Percentiles rank a stretch among this genome's conserved stretches.
These are phyloP conservation scores for Tragulus kanchil DNA, from an alignment of 2,113 vertebrate species.

Conservation along the genomic window DNA sequence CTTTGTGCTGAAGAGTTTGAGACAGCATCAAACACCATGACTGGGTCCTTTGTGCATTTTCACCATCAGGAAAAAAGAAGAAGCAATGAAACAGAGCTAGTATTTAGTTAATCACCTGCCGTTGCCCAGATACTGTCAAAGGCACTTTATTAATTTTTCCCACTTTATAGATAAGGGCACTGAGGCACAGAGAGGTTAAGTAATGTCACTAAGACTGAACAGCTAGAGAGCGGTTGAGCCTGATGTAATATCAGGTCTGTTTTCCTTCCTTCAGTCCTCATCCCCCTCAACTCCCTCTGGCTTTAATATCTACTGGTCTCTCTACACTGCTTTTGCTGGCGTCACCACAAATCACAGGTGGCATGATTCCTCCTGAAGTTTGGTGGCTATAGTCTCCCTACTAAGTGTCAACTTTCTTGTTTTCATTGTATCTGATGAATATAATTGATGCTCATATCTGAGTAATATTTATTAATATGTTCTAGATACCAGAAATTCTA, in stretches of 20 bases:
- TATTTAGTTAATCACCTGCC: not conserved
- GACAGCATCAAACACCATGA: accelerated
- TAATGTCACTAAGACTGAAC: not conserved
- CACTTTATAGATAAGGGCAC: not conserved
- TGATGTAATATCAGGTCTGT: not conserved
- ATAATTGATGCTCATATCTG: not conserved
- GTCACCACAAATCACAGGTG: not conserved
- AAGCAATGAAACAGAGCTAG: not conserved
- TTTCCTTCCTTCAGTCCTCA: not conserved
- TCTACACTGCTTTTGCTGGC: not conserved
- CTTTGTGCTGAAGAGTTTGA: not conserved
- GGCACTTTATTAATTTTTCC: not conserved
- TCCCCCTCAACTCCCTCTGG: accelerated
- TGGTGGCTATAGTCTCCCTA: not conserved
- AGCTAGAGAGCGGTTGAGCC: not conserved
- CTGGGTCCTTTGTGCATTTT: not conserved
- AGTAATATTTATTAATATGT: not conserved
- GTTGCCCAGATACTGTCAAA: not conserved
- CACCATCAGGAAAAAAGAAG: not conserved
- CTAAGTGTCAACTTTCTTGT: not conserved
- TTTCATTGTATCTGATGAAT: not conserved
- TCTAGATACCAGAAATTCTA: accelerated
- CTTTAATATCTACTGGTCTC: not conserved
- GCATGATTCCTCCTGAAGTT: not conserved
- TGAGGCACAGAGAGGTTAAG: not conserved